Evolutionary conservation across 2,113 vertebrate species (phyloP), one percentile per base, ranked within the genome.

Genomic region (Nanorana parkeri): DNA sequence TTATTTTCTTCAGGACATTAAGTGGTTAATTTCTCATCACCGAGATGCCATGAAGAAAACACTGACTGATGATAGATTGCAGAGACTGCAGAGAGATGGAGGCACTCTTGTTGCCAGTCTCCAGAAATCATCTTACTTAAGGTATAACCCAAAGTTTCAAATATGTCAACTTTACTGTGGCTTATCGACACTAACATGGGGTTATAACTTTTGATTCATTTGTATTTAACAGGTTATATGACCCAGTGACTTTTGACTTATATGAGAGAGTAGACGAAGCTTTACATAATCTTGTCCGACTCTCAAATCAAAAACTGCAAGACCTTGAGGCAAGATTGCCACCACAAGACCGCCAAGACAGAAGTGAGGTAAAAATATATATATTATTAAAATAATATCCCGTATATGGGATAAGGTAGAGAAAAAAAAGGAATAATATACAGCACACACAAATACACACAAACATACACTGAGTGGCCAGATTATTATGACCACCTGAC

Each of bases 31-130:
- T 32, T 88, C 92, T 69, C 93, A 91, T 76, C 94, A 96, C 88
- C 85, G 87, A 0, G 88, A 93, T 84, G 92, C 96, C 36, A 94
- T 97, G 89, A 88, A 86, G 75, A 93, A 91, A 77, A 93, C 97
- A 56, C 88, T 97, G 71, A 93, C 91, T 19, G 95, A 97, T 88
- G 92, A 94, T 16, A 90, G 93, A 41, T 75, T 97, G 58, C 94
- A 92, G 0, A 93, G 93, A 2, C 91, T 96, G 36, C 96, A 97
- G 88, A 90, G 92, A 76, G 93, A 92, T 2, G 96, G 96, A 4
- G 96, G 95, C 3, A 92, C 95, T 29, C 94, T 95, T 91, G 89
- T 97, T 21, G 96, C 95, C n/a, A 93, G 91, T 24, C 86, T 97
- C 73, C 91, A 92, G 0, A 85, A 87, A 15, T 84, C 85, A 10